Base-by-base conservation (phyloP, 1,140 invertebrate species). In the Aricia agestis region DNA sequence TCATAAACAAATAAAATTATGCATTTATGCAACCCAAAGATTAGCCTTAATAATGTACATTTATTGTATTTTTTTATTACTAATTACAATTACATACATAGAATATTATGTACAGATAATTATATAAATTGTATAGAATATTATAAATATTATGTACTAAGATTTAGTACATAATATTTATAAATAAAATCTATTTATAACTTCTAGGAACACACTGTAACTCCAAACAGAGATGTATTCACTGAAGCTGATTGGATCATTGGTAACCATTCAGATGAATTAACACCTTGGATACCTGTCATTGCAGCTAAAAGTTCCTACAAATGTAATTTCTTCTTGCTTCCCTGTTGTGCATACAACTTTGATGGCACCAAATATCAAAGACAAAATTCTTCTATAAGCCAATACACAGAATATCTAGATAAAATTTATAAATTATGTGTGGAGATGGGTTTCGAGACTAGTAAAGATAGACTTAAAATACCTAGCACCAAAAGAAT, bases 181-280 rank as follows among this genome's bases (percentile, higher is more conserved):
- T 25, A 25, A 25, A 25, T 25, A 25, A 25, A 25, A 25, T 25
- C 3, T 25, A 1, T 25, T 25, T 25, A 25, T 36, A 7, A 6
- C 36, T 36, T 36, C 36, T 36, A 95, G 92, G 93, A 94, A 72
- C 82, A 84, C 76, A 93, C 95, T 0, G 93, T 98, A 69, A 94
- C 97, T 36, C 95, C 95, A 41, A 93, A 94, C 72, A 87, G 94
- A 52, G 92, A 93, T 66, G 82, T 94, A n/a, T 97, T 96, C 84
- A 94, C 95, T 25, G 93, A 95, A n/a, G 93, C 91, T 58, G 97
- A 99, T 86, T 99, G 98, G 98, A 89, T 99, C 13, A 98, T 99
- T 88, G 98, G 99, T 59, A 99, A 99, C 93, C 99, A 99, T 93
- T 98, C 98, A 58, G 99, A 99, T 93, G 98, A 99, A 86, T 89